Conservation (phyloP, 2,113 vertebrate genomes). For the Monarcha castaneiventris region DNA sequence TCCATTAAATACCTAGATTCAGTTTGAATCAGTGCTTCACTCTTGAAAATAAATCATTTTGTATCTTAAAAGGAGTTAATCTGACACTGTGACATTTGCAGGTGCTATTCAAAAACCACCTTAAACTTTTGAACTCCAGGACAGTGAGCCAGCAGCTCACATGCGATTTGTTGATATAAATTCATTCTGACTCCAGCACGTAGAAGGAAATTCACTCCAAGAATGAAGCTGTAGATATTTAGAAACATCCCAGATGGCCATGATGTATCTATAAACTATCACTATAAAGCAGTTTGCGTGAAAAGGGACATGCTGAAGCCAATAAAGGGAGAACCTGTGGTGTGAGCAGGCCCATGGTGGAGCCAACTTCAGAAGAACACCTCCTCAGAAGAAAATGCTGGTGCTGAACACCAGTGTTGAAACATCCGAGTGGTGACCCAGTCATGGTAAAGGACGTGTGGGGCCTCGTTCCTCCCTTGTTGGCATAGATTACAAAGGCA, state of each 20-base stretch:
- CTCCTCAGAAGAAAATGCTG: not conserved
- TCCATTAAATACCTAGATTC: constrained; percentile 47
- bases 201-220: not conserved
- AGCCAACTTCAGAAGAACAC: not conserved
- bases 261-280: not conserved
- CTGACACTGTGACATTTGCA: not conserved
- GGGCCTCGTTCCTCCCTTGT: not conserved
- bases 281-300: not conserved
- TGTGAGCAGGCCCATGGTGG: not conserved
- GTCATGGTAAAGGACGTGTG: not conserved
- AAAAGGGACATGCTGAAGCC: not conserved
- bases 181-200: not conserved
- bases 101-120: not conserved
- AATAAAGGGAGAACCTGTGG: not conserved
- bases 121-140: constrained; percentile 22
- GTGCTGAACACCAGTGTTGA: not conserved
- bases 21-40: constrained; percentile 25
- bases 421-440: not conserved
- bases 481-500: not conserved
- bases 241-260: not conserved
- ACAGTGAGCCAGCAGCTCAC: not conserved
- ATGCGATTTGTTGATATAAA: rapidly evolving
- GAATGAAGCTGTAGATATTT: not conserved
- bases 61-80: not conserved
- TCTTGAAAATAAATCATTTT: constrained; percentile 14